Evolutionary conservation across 2,113 vertebrate species (phyloP), one percentile per base, ranked within the genome.

Genomic region (Gymnobelideus leadbeateri): DNA sequence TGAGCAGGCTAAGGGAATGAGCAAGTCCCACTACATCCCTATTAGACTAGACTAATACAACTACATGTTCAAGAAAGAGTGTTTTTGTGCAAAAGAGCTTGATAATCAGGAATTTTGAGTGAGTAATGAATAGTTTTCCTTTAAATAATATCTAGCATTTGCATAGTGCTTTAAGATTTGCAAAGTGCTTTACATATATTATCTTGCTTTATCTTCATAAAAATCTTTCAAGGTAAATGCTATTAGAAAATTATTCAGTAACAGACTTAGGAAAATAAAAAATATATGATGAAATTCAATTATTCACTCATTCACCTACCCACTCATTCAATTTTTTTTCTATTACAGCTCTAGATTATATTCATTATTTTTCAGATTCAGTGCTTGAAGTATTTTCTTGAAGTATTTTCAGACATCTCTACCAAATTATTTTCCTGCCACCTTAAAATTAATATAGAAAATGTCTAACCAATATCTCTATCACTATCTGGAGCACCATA

Each of bases 41-140:
- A 96, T 95, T 97, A 96, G 93, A n/a, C 51, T 90, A 49, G 24
- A 51, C 9, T 96, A 94, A 96, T 95, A 95, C 68, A 94, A 61
- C 90, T 95, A n/a, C 43, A 54, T 8, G 91, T 95, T 89, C 47
- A 90, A 26, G 92, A 91, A 97, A 97, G 91, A 95, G 53, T 89
- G 94, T 96, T 94, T 96, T 84, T 57, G 96, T 89, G 1, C 90
- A 90, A 94, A 24, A 89, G 97, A 94, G 92, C 49, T 54, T 95
- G 51, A 54, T 94, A 92, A 96, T 97, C 89, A 97, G 26, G 55
- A 89, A 53, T 90, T 12, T 89, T 93, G 55, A 51, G 31, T 91
- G 94, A 77, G 31, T 28, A 49, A 91, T 94, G 46, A 47, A 90
- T 43, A 23, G 19, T 84, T 84, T 84, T 84, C 61, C 43, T 68